Evolutionary conservation across 2,113 vertebrate genomes (phyloP).

Genomic region (Phrynosoma platyrhinos): DNA sequence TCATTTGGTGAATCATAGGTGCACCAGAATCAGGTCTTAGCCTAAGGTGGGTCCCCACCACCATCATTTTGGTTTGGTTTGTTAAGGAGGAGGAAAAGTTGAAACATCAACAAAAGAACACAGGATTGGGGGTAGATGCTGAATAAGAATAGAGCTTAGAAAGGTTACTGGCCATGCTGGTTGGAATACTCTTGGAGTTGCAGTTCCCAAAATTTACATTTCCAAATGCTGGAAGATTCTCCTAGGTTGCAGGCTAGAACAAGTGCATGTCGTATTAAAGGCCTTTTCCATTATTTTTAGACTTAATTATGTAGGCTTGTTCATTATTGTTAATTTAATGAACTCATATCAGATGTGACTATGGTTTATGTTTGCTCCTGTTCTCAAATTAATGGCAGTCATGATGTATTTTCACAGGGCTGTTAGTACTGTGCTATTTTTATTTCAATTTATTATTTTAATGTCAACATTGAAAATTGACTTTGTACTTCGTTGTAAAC

Average conservation of each 20-base stretch:
- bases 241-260: not conserved
- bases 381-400: fast-evolving
- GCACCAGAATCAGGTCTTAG: too few species aligned
- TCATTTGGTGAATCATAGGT: not conserved
- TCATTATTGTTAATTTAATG: not conserved
- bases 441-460: not conserved
- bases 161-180: too few species aligned
- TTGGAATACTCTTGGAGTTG: too few species aligned
- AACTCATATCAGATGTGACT: not conserved
- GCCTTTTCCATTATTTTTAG: not conserved
- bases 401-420: not conserved
- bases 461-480: not conserved
- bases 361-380: slow-evolving; percentile 7
- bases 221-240: not conserved
- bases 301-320: not conserved
- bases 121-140: not conserved
- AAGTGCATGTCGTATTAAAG: not conserved
- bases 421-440: not conserved
- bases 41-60: not conserved
- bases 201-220: not conserved
- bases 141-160: too few species aligned
- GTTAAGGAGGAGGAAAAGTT: not conserved
- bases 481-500: slow-evolving; percentile 13
- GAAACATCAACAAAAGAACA: not conserved
- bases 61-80: not conserved